Base-by-base conservation (phyloP, 2,888 invertebrate genomes). In the Sesia bembeciformis region DNA sequence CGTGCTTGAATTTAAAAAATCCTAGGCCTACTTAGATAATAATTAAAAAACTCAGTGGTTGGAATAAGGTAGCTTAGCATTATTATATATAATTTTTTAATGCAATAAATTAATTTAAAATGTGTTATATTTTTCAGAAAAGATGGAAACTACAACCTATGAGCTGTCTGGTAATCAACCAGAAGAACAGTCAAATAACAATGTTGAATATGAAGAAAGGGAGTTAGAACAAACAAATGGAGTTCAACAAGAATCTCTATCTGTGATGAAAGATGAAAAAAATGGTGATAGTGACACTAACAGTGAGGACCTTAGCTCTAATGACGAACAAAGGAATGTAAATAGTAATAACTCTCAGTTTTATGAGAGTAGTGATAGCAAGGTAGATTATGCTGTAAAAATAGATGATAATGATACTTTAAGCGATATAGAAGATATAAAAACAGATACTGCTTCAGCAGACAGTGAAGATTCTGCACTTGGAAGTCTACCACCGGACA, bases 381-480 rank as follows among this genome's bases (percentile, higher is more conserved):
- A 88, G 74, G 70, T 81, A 75, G 81, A 86, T 76, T 88, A 78
- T 72, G 87, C 88, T 60, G 70, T 86, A 68, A 89, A 88, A 76
- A 74, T 80, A 74, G 89, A 89, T 62, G 88, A 89, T 66, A 88
- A 84, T 76, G 90, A 90, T 71, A 87, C 89, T 60, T 68, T 90
- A 62, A 88, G 89, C 80, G 90, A 90, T 60, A 84, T 88, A 70
- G 90, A 90, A 60, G 90, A 90, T 70, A 87, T 87, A 60, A 89
- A 88, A 79, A 88, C 87, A 49, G 90, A 90, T 61, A 84, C 85
- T 63, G 86, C 85, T 56, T 90, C 90, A 52, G 91, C 90, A 54
- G 91, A 91, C 56, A 92, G 91, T 64, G 92, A 92, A 70, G 92
- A 92, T 72, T 92, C 92, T 1, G 91, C 92, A 7, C 90, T 92